Evolutionary conservation across 2,113 vertebrate species (phyloP), one percentile per base, ranked within the genome.

Genomic region (Bujurquina vittata): DNA sequence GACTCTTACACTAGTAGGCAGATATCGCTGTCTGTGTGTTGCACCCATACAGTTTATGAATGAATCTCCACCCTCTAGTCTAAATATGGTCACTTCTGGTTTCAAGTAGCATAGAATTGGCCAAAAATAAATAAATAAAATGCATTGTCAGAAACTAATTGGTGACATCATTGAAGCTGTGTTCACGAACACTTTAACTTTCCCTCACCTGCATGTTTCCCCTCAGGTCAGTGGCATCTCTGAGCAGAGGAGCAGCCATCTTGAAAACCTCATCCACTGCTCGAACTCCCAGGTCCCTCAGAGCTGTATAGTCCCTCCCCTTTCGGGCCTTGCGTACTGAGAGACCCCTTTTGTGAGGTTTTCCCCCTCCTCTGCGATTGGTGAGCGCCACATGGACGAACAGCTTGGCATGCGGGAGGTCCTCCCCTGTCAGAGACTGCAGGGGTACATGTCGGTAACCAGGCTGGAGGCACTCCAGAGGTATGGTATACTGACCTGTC

Each of bases 311-410:
- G 75, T 98, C 96, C 87, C 98, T 95, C 74, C 96, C 96, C 62
- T 96, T 97, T 88, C 97, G 96, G 75, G 96, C 96, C 91, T 98
- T 99, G n/a, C 97, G 94, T 87, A 99, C 97, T 1, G 98, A 99
- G 56, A 98, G 96, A 33, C 98, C 98, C 72, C 98, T 93, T 79
- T 99, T 99, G 86, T 98, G 97, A 82, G 98, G 97, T 77, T 99
- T 99, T 49, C 98, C 98, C 29, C 98, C 98, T 82, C 98, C 98
- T 91, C 97, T 95, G 3, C 98, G 96, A 93, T 98, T 98, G 79
- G 97, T 99, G 62, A 99, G 97, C 9, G 98, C 98, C 94, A 99
- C 97, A 0, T 99, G 98, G 78, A 99, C 96, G 9, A 99, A 99
- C 23, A 99, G 89, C 57, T 94, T 96, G 46, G 98, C 95, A 33